Base-by-base conservation (phyloP, 2,888 invertebrate species). In the Brachynemurus nebulosus region DNA sequence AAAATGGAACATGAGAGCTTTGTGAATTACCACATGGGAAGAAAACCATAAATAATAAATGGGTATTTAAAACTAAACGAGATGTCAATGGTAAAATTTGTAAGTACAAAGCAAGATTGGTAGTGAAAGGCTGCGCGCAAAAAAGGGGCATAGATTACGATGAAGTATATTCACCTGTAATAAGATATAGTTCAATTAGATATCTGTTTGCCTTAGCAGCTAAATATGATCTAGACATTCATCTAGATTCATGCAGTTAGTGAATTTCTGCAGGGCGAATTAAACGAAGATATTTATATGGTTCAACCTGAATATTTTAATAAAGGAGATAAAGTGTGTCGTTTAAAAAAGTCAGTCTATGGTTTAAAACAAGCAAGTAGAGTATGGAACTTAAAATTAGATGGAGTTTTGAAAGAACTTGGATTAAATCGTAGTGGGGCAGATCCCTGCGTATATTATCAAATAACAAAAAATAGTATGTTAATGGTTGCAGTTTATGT, bases 81-180 rank as follows among this genome's bases (percentile, higher is more conserved):
- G 49, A 48, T 8, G 39, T 33, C 11, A 37, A 48, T 20, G 47
- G 48, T 2, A n/a, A 12, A 11, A 40, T 45, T 1, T n/a, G n/a
- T n/a, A 44, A 39, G 40, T 50, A 47, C 21, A 53, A 51, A 40
- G 51, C 51, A 12, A 16, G 51, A 39, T 40, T 53, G n/a, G 52
- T 51, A 2, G 38, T 25, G 19, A 48, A 48, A 42, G 50, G 46
- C 2, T 48, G 48, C 19, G 48, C 48, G 40, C 49, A 51, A 33
- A 47, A 41, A 43, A 48, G 51, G 25, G 17, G 37, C 1, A 50
- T 47, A 37, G 45, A 39, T 4, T 27, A 49, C 1, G 42, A 47
- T 40, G 52, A 51, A 44, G 52, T 49, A 20, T 51, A 48, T 36
- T 48, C 49, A 12, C 52, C 53, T 5, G 52, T 53, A 2, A 48